Percentiles rank a stretch among this genome's conserved stretches.
phyloP scores from a whole-genome alignment of 2,797 vertebrate species.

The Melopsittacus undulatus region DNA sequence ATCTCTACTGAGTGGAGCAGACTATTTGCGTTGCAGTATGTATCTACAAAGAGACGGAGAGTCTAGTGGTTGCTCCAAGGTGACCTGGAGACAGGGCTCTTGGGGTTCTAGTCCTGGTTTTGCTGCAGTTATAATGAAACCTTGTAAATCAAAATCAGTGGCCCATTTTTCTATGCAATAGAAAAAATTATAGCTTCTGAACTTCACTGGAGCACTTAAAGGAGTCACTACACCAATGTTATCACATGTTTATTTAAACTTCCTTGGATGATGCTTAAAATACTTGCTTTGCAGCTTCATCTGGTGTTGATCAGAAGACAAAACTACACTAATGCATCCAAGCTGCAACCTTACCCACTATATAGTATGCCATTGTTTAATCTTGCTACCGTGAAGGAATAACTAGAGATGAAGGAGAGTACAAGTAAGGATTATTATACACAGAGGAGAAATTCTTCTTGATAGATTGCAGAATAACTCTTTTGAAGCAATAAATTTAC shows the following conservation, averaged over 20 bases:
- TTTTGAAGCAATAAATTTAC: background rate
- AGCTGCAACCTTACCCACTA: background rate
- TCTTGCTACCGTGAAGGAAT: background rate
- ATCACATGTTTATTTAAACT: background rate
- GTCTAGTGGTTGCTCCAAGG: background rate
- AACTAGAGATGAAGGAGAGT: background rate
- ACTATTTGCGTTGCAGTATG: background rate
- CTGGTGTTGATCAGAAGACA: slow-evolving; percentile 36
- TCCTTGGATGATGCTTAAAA: background rate
- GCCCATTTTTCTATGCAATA: slow-evolving; percentile 4
- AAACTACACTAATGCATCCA: background rate
- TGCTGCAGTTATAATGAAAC: slow-evolving; percentile 40
- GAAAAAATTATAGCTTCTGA: background rate
- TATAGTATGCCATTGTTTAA: background rate
- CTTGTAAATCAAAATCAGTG: slow-evolving; percentile 18
- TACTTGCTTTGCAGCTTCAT: background rate
- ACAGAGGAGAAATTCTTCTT: slow-evolving; percentile 32
- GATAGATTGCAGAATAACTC: slow-evolving; percentile 28
- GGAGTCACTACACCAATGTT: background rate
- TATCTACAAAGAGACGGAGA: background rate
- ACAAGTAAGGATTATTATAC: background rate
- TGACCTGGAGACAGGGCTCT: background rate
- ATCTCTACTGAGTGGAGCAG: background rate
- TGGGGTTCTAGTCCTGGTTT: slow-evolving; percentile 50
- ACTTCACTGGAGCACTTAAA: background rate